A percentile compares a stretch with the other conserved stretches of the same genome.
Conservation (phyloP, 2,797 vertebrate genomes). For the Emys orbicularis region DNA sequence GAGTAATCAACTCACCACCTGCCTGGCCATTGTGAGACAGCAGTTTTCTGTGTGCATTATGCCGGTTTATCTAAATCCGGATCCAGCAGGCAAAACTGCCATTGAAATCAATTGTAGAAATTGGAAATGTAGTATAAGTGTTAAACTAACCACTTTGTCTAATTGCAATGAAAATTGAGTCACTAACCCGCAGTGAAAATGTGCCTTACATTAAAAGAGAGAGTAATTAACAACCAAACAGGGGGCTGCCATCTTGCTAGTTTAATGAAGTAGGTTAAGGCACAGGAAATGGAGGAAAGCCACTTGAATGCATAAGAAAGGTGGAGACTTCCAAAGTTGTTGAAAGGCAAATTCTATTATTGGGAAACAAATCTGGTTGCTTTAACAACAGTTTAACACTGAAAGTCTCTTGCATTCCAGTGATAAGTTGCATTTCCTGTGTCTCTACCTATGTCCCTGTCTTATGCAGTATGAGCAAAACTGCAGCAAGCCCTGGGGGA, state of each 20-base stretch:
- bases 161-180: conserved; percentile 53
- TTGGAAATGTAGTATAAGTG: not conserved
- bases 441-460: conserved; percentile 35
- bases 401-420: conserved; percentile 38
- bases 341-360: conserved; percentile 48
- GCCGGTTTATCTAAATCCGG: not conserved
- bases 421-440: conserved; percentile 41
- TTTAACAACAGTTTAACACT: conserved; percentile 22
- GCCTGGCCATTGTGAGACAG: conserved; percentile 17
- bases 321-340: conserved; percentile 28
- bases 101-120: conserved; percentile 23
- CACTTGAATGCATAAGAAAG: conserved; percentile 30
- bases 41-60: conserved; percentile 24
- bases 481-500: not conserved
- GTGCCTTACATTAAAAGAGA: conserved; percentile 22
- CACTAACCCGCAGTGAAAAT: conserved; percentile 47
- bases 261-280: conserved; percentile 48
- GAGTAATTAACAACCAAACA: conserved; percentile 57
- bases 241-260: not conserved
- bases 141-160: conserved; percentile 9
- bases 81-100: conserved; percentile 36
- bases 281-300: conserved; percentile 32
- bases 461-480: not conserved
- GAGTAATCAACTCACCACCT: conserved; percentile 29
- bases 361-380: conserved; percentile 15